Conservation (phyloP, 2,113 vertebrate genomes). For the Notothenia rossii region DNA sequence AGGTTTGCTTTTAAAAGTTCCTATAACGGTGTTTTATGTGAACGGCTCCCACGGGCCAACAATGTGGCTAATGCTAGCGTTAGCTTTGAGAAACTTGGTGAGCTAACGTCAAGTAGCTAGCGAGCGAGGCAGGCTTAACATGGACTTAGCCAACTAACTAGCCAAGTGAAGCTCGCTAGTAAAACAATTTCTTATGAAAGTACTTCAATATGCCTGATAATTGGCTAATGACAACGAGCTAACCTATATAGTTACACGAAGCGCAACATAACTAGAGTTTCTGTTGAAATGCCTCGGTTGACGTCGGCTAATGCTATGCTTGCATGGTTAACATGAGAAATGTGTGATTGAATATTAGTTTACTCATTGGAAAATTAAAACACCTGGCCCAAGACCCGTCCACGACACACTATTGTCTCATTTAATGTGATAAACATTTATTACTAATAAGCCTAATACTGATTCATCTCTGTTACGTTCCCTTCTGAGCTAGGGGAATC, state of each 20-base stretch:
- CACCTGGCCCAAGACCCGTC: too few species aligned
- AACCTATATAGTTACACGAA: neutral
- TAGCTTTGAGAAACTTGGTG: slow-evolving; percentile 66
- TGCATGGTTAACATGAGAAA: slow-evolving; percentile 16
- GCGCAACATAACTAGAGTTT: neutral
- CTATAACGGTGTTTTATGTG: neutral
- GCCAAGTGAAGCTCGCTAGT: neutral
- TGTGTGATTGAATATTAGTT: neutral
- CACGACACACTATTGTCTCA: accelerated
- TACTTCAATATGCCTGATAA: accelerated
- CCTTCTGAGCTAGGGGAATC: too few species aligned
- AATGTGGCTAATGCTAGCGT: slow-evolving; percentile 72
- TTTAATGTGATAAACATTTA: neutral
- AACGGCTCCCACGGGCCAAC: slow-evolving; percentile 58
- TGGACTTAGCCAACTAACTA: neutral
- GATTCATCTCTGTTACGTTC: too few species aligned
- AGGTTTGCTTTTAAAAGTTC: neutral
- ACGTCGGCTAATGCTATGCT: slow-evolving; percentile 54
- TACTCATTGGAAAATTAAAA: too few species aligned
- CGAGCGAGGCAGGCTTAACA: neutral
- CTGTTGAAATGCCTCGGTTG: slow-evolving; percentile 24
- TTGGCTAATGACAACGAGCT: accelerated
- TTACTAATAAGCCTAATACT: neutral
- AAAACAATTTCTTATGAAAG: neutral
- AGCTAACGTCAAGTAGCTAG: slow-evolving; percentile 39